Conservation (phyloP, 2,888 invertebrate genomes). For the Caenorhabditis virilis region DNA sequence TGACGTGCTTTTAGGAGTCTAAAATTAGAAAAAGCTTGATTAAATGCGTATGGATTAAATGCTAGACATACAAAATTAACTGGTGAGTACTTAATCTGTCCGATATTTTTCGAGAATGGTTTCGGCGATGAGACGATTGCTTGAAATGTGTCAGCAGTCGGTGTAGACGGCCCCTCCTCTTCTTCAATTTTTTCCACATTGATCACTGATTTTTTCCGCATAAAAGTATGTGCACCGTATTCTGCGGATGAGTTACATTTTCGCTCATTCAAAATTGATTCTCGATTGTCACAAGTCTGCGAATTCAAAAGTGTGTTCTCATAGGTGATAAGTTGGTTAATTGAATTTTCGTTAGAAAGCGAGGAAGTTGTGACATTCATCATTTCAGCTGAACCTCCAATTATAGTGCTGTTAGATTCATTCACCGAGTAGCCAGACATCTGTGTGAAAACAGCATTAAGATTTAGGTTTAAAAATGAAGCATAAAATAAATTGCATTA, state of each 20-base stretch:
- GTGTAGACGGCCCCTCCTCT: conserved; percentile 1
- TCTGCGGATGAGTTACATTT: conserved; percentile 16
- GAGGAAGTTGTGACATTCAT: conserved; percentile 34
- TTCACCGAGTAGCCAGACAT: conserved; percentile 18
- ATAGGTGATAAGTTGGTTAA: conserved; percentile 28
- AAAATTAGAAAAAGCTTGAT: conserved; percentile 7
- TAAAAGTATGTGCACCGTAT: conserved; percentile 46
- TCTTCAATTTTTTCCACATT: neutral
- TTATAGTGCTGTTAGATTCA: conserved; percentile 24
- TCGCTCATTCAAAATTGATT: conserved; percentile 26
- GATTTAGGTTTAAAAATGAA: conserved; percentile 1
- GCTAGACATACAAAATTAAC: conserved; percentile 50
- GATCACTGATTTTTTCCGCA: conserved; percentile 6
- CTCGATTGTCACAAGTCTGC: conserved; percentile 33
- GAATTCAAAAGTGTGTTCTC: conserved; percentile 34
- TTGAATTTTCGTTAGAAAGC: conserved; percentile 17
- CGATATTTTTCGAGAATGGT: conserved; percentile 21
- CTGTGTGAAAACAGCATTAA: conserved; percentile 11
- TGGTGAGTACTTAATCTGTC: conserved; percentile 33
- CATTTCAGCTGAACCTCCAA: conserved; percentile 35
- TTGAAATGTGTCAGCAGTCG: conserved; percentile 2
- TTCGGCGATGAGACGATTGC: conserved; percentile 30
- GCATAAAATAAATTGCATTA: neutral
- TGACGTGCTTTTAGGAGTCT: conserved; percentile 47
- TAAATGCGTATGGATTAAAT: no score